Evolutionary conservation across 2,888 invertebrate genomes (phyloP).

Genomic region (Campaea margaritaria): DNA sequence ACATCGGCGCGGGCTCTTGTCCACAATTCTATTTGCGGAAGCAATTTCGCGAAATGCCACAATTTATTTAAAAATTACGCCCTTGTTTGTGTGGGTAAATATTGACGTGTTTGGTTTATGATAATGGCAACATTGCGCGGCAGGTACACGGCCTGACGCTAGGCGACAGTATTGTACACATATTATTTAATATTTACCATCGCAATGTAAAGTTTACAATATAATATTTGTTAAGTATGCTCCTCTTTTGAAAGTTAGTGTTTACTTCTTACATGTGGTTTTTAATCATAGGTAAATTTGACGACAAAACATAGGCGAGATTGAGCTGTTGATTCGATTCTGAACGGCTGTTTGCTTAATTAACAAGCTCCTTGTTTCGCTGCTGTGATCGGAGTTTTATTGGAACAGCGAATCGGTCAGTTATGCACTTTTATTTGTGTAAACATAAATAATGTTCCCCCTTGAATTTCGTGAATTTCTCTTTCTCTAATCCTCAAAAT

Average conservation of each 20-base stretch:
- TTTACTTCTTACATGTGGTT: slow-evolving; percentile 76
- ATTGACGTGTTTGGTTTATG: slow-evolving; percentile 86
- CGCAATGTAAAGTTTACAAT: slow-evolving; percentile 82
- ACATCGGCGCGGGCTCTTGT: slow-evolving; percentile 72
- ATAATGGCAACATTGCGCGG: slow-evolving; percentile 83
- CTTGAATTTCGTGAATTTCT: neutral
- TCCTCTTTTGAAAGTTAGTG: slow-evolving; percentile 80
- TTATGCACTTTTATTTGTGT: slow-evolving; percentile 27
- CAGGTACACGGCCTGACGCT: slow-evolving; percentile 71
- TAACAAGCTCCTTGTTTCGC: slow-evolving; percentile 43
- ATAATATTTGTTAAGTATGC: slow-evolving; percentile 83
- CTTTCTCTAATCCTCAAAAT: too few species aligned
- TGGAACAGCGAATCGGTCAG: slow-evolving; percentile 36
- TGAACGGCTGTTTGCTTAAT: slow-evolving; percentile 45
- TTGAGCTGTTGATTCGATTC: slow-evolving; percentile 55
- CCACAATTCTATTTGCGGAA: slow-evolving; percentile 82
- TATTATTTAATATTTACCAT: slow-evolving; percentile 84
- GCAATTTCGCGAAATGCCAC: slow-evolving; percentile 85
- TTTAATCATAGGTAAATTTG: slow-evolving; percentile 82
- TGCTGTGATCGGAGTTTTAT: slow-evolving; percentile 39
- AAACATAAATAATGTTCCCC: neutral
- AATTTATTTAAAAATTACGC: slow-evolving; percentile 86
- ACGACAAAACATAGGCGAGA: slow-evolving; percentile 64
- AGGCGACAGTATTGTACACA: slow-evolving; percentile 81
- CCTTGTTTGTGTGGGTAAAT: slow-evolving; percentile 84